phyloP scores from a whole-genome alignment of 2,797 vertebrate species.

The Rhynchotus rufescens region DNA sequence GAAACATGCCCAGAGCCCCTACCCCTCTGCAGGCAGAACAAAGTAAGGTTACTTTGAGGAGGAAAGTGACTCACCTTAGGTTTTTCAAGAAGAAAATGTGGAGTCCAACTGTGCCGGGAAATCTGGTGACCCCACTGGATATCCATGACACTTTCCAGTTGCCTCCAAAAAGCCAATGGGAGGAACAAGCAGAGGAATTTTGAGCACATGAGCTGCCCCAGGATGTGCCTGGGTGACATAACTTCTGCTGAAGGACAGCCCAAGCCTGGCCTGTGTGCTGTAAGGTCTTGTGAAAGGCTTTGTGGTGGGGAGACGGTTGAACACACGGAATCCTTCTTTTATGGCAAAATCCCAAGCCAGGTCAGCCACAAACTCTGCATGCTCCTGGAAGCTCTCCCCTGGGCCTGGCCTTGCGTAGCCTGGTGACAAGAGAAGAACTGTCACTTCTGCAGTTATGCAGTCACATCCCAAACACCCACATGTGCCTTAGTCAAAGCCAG shows the following conservation, averaged over 20 bases:
- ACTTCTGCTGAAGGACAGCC: neutral
- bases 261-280: neutral
- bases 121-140: slow-evolving; percentile 27
- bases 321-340: slow-evolving; percentile 87
- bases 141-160: slow-evolving; percentile 35
- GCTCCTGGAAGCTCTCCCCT: slow-evolving; percentile 43
- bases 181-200: slow-evolving; percentile 5
- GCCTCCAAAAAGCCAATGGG: slow-evolving; percentile 10
- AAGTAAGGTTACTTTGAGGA: neutral
- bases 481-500: neutral
- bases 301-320: slow-evolving; percentile 70
- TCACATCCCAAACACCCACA: neutral
- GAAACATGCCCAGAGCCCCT: neutral
- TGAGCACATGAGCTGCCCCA: neutral
- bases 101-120: slow-evolving; percentile 39
- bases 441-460: neutral
- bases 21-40: neutral
- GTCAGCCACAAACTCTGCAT: slow-evolving; percentile 73
- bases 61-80: slow-evolving; percentile 70
- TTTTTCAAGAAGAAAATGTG: slow-evolving; percentile 43
- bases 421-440: slow-evolving; percentile 22
- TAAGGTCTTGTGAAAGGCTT: neutral
- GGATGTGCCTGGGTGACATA: neutral
- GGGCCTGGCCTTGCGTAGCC: slow-evolving; percentile 74
- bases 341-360: slow-evolving; percentile 86